These are phyloP conservation scores for Meles meles DNA, from an alignment of 2,113 vertebrate species.

Conservation along the genomic window DNA sequence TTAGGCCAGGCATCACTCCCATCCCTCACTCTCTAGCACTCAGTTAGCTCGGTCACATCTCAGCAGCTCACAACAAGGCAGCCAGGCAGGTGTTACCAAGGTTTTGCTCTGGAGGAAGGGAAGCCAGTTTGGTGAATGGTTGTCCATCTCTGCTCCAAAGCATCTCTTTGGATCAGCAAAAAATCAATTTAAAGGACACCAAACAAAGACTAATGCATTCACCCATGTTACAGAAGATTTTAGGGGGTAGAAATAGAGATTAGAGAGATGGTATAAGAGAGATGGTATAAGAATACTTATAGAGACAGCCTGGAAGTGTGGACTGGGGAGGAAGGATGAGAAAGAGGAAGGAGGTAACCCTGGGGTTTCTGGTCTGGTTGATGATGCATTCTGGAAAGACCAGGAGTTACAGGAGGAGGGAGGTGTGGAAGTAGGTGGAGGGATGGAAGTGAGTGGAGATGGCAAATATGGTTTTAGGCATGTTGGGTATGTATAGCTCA, in stretches of 20 bases:
- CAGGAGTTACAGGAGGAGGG: background rate
- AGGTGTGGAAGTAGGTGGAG: background rate
- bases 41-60: background rate
- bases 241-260: background rate
- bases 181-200: background rate
- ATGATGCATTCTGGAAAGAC: background rate
- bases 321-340: background rate
- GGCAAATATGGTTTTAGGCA: background rate
- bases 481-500: background rate
- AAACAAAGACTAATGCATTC: background rate
- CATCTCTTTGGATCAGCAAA: background rate
- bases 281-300: background rate
- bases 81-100: background rate
- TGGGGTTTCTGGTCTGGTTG: background rate
- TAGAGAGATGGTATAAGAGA: background rate
- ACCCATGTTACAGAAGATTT: background rate
- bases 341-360: background rate
- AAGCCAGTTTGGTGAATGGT: background rate
- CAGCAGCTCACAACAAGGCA: background rate
- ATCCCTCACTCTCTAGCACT: background rate
- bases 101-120: background rate
- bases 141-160: background rate
- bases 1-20: background rate
- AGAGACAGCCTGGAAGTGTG: too few species aligned
- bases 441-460: background rate